Evolutionary conservation across 1,140 invertebrate species (phyloP).

Genomic region (Euura saliciscinereae): DNA sequence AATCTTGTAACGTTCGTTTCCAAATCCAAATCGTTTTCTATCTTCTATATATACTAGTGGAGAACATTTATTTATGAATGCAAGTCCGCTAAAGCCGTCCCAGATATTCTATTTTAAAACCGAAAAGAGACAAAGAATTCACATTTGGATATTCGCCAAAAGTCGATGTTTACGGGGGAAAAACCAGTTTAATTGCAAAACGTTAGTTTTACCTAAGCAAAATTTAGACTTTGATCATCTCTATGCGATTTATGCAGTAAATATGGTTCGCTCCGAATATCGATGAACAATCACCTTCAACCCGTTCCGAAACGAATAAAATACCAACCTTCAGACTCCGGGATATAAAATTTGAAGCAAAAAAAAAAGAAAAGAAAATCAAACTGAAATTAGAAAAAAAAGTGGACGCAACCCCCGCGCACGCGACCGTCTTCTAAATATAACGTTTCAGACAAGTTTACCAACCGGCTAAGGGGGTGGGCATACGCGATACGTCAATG

Average conservation of each 20-base stretch:
- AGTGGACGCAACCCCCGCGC: conserved; percentile 10
- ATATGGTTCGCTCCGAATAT: too few species aligned
- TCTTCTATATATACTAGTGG: neutral
- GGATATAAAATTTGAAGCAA: neutral
- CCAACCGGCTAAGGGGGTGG: neutral
- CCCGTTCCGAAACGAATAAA: neutral
- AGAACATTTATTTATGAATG: conserved; percentile 7
- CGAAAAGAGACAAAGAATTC: conserved; percentile 38
- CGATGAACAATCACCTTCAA: too few species aligned
- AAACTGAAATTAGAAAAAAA: conserved; percentile 23
- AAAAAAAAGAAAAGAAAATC: neutral
- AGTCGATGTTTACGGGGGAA: conserved; percentile 37
- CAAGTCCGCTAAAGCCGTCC: conserved; percentile 30
- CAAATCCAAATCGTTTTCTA: too few species aligned
- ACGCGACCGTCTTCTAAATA: conserved; percentile 10
- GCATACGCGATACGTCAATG: conserved; percentile 8
- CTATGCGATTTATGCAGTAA: too few species aligned
- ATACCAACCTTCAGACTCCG: too few species aligned
- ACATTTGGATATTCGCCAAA: conserved; percentile 38
- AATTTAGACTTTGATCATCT: neutral
- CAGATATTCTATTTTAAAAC: conserved; percentile 48
- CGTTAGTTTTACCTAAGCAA: neutral
- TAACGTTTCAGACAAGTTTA: neutral
- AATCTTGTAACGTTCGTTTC: too few species aligned
- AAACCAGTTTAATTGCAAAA: conserved; percentile 12